A percentile compares a stretch with the other conserved stretches of the same genome.
phyloP scores from a whole-genome alignment of 2,888 invertebrate genomes.

The Nomada ruficornis region DNA sequence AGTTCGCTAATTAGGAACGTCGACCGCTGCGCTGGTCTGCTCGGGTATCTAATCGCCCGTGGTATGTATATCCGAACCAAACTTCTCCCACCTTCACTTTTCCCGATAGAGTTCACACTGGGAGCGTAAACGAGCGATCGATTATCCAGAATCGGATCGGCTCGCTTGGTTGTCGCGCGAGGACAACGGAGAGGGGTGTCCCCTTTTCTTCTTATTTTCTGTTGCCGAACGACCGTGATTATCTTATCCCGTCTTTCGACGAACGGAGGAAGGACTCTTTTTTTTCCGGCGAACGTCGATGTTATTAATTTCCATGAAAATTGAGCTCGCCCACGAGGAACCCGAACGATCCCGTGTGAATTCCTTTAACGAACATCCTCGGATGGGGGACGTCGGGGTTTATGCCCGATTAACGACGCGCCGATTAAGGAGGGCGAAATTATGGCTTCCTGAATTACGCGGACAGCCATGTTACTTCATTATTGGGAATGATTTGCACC shows the following conservation, averaged over 20 bases:
- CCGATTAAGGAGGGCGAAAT: slow-evolving; percentile 18
- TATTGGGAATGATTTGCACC: slow-evolving; percentile 22
- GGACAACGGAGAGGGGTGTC: neutral
- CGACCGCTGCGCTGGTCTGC: neutral
- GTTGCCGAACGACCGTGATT: neutral
- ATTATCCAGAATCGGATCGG: neutral
- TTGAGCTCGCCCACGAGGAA: neutral
- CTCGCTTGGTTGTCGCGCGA: neutral
- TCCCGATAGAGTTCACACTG: neutral
- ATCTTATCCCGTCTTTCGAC: neutral
- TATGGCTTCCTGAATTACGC: slow-evolving; percentile 30
- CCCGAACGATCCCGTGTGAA: slow-evolving; percentile 3
- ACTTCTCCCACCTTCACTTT: neutral
- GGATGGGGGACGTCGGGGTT: neutral
- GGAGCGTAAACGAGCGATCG: neutral
- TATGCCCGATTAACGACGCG: slow-evolving; percentile 22
- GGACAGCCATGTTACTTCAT: slow-evolving; percentile 20
- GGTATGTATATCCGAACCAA: neutral
- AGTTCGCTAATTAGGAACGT: slow-evolving; percentile 41
- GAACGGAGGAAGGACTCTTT: neutral
- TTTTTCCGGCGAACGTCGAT: neutral
- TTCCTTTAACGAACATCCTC: slow-evolving; percentile 16
- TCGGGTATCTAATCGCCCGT: neutral
- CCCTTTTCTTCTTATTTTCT: too few relatives aligned
- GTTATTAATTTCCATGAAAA: slow-evolving; percentile 4